Base-by-base conservation (phyloP, 2,113 vertebrate species). In the Polypterus bichir region DNA sequence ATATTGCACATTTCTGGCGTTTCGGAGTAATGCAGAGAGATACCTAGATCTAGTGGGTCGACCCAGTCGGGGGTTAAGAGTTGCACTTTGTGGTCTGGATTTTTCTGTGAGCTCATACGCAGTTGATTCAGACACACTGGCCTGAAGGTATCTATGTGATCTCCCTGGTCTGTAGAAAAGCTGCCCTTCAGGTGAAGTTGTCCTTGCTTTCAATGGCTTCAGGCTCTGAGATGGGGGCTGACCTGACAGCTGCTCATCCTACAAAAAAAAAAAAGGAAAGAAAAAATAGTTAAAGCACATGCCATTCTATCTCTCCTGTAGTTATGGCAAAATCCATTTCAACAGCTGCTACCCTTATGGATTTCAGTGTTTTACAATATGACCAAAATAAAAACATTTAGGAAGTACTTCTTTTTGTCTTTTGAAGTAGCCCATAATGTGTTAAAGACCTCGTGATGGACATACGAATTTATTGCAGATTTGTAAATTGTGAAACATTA, bases 61-160 rank as follows among this genome's bases (percentile, higher is more conserved):
- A 60, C 68, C 65, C 60, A 4, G 0, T 8, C 44, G 4, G 60
- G 67, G 65, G 69, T 66, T 66, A 51, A 68, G 69, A 68, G 68
- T 69, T 9, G 62, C 65, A 66, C 74, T 75, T 70, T 76, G 78
- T 68, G 78, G 78, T 71, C 76, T 77, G 60, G 51, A 71, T 61
- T 70, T 76, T 71, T 77, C 74, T 72, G 63, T 64, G 67, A 74
- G 79, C 76, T 82, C 80, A 77, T 70, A 70, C 64, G 72, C 70
- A 69, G 74, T 73, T 78, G 80, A 77, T 68, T 81, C 73, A 70
- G 72, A 78, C 58, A 72, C 4, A 44, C 70, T 78, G 77, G 77
- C 79, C 76, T 69, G 69, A 48, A 80, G 77, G 72, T 79, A 84
- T 78, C 74, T 76, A 76, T 84, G 78, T 74, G 80, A 77, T 81